These are phyloP conservation scores for Acleris sparsana DNA, from an alignment of 2,888 invertebrate species.

Conservation along the genomic window DNA sequence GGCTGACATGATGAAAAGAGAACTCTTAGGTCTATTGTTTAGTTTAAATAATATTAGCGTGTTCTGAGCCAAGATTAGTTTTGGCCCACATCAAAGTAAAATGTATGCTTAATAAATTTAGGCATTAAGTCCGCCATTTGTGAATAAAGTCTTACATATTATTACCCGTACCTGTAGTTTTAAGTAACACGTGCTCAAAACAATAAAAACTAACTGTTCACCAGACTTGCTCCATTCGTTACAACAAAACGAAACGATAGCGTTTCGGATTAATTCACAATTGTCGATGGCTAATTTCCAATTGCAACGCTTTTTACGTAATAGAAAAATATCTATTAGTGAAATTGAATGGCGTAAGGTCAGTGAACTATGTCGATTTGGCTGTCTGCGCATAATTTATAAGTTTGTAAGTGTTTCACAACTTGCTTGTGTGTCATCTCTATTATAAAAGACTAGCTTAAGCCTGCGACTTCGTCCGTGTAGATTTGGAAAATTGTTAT, in stretches of 20 bases:
- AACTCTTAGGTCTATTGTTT: too few species aligned
- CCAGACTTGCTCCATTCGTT: conserved; percentile 12
- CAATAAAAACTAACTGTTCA: conserved; percentile 18
- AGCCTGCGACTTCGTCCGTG: too few species aligned
- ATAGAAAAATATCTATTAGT: conserved; percentile 31
- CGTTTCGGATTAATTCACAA: conserved; percentile 16
- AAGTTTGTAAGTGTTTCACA: too few species aligned
- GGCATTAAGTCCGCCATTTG: too few species aligned
- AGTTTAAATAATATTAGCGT: too few species aligned
- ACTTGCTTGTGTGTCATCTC: too few species aligned
- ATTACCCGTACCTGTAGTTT: neutral
- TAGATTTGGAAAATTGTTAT: too few species aligned
- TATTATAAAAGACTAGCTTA: too few species aligned
- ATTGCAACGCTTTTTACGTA: conserved; percentile 28
- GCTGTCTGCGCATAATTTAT: neutral
- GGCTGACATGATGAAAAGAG: too few species aligned
- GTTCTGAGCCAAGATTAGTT: too few species aligned
- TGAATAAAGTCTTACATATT: neutral
- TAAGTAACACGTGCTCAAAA: conserved; percentile 4
- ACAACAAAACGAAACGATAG: conserved; percentile 15
- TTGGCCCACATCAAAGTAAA: too few species aligned
- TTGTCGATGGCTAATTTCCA: conserved; percentile 9
- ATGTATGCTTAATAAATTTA: too few species aligned
- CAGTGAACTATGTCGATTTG: conserved; percentile 5
- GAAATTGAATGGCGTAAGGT: conserved; percentile 10